Percentiles rank a stretch among this genome's conserved stretches.
Conservation (phyloP, 1,140 invertebrate species). For the Penaeus japonicus region DNA sequence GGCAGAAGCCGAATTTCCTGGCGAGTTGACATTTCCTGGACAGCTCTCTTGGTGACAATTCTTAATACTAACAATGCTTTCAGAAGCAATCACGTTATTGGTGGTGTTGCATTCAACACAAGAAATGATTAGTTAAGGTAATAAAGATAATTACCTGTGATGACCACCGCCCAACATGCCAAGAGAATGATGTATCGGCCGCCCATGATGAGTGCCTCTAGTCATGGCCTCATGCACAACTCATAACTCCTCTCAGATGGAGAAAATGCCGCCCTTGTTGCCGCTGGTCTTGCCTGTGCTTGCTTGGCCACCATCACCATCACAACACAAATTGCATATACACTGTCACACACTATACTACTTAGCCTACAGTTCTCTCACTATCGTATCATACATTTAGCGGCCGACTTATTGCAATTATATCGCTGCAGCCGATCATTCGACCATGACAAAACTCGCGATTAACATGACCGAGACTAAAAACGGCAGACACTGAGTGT, state of each 20-base stretch:
- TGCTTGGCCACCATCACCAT: conserved; percentile 35
- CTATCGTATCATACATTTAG: conserved; percentile 14
- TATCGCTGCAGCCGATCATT: conserved; percentile 32
- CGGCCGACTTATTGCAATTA: conserved; percentile 29
- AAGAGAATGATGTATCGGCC: conserved; percentile 20
- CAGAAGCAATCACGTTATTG: too few relatives aligned
- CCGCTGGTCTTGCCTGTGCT: conserved; percentile 8
- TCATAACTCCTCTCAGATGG: neutral
- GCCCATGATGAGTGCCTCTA: conserved; percentile 25
- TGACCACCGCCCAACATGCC: conserved; percentile 11
- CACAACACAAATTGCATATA: conserved; percentile 30
- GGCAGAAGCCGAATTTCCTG: too few relatives aligned
- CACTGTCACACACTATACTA: neutral
- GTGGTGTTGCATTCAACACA: neutral
- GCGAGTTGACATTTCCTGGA: too few relatives aligned
- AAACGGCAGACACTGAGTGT: neutral
- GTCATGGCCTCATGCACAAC: conserved; percentile 40
- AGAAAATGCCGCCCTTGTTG: conserved; percentile 17
- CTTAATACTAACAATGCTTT: too few relatives aligned
- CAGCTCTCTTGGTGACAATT: too few relatives aligned
- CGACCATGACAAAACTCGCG: neutral
- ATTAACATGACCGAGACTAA: conserved; percentile 32
- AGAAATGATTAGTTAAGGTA: neutral
- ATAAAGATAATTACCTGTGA: neutral
- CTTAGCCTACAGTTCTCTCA: conserved; percentile 19